These are phyloP conservation scores for Lutjanus campechanus DNA, from an alignment of 2,797 vertebrate species.

Conservation along the genomic window DNA sequence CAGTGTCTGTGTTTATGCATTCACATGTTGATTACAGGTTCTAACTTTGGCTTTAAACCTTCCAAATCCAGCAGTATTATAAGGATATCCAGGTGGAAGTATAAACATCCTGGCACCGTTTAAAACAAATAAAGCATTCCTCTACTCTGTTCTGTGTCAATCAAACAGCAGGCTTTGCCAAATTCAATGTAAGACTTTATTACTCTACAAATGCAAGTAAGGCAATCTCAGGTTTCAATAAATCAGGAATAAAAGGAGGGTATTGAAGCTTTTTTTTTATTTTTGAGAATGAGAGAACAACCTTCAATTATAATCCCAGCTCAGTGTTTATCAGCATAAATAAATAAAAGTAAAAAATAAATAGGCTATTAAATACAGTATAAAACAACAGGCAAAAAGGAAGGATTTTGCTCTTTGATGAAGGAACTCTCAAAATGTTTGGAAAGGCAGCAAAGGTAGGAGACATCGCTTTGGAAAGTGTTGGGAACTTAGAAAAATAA, in stretches of 20 bases:
- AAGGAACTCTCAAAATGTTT: conserved; percentile 59
- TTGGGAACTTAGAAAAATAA: conserved; percentile 54
- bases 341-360: conserved; percentile 90
- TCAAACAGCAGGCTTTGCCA: conserved; percentile 33
- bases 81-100: conserved; percentile 62
- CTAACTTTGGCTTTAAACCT: conserved; percentile 29
- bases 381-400: conserved; percentile 79
- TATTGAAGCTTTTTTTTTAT: conserved; percentile 67
- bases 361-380: conserved; percentile 90
- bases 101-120: conserved; percentile 57
- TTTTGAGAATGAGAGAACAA: conserved; percentile 80
- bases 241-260: conserved; percentile 27
- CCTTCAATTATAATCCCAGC: conserved; percentile 85
- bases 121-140: conserved; percentile 49
- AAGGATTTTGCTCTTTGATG: conserved; percentile 56
- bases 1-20: background rate
- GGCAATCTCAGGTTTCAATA: conserved; percentile 43
- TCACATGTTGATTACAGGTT: conserved; percentile 46
- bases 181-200: conserved; percentile 61
- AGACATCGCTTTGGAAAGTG: conserved; percentile 51
- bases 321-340: conserved; percentile 85
- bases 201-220: conserved; percentile 50
- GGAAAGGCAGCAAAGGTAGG: conserved; percentile 60
- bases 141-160: conserved; percentile 24
- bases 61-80: conserved; percentile 19